These are phyloP conservation scores for Tetragnatha versicolor DNA, from an alignment of 1,140 invertebrate species.

Conservation along the genomic window DNA sequence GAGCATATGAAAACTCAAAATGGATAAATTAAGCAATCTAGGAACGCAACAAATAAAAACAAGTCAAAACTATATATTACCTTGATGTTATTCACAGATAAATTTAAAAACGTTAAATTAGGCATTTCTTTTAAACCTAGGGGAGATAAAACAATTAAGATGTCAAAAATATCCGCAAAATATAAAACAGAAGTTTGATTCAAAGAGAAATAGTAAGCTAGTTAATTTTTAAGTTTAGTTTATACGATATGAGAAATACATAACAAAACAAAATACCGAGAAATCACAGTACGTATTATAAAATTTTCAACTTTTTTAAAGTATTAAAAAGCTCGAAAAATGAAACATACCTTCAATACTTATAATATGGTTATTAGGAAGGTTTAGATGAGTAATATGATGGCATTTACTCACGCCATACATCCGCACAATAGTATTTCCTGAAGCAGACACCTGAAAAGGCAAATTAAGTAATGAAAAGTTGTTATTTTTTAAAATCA, in stretches of 20 bases:
- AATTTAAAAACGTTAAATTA: slow-evolving; percentile 78
- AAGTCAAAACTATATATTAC: slow-evolving; percentile 61
- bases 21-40: neutral
- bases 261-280: no score
- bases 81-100: slow-evolving; percentile 78
- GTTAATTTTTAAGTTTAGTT: no score
- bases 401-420: slow-evolving; percentile 81
- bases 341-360: slow-evolving; percentile 80
- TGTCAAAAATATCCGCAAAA: no score
- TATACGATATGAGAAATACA: no score
- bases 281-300: no score
- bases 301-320: no score
- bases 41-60: neutral
- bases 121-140: slow-evolving; percentile 77
- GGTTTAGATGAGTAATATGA: slow-evolving; percentile 79
- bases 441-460: slow-evolving; percentile 79
- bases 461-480: slow-evolving; percentile 15
- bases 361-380: slow-evolving; percentile 86
- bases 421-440: slow-evolving; percentile 86
- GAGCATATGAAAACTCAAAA: slow-evolving; percentile 1
- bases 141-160: slow-evolving; percentile 28
- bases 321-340: no score
- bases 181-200: no score
- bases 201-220: no score
- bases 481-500: no score